Conservation (phyloP, 2,113 vertebrate genomes). For the Bubo scandiacus region DNA sequence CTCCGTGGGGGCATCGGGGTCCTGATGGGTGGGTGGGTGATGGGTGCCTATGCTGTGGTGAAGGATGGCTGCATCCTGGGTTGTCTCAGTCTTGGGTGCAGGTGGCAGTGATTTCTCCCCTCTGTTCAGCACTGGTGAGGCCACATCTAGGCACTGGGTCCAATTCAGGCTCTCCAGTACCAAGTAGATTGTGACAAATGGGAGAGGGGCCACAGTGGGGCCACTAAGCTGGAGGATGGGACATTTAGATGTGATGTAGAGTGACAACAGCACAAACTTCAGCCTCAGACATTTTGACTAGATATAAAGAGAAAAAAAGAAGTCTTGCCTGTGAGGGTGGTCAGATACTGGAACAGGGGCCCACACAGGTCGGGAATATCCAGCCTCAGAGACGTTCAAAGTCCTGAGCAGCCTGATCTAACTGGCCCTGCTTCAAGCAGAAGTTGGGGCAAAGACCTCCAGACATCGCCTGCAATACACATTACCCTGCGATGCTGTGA, state of each 20-base stretch:
- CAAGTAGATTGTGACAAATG: neutral
- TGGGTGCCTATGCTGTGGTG: neutral
- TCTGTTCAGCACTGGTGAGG: neutral
- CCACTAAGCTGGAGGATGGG: neutral
- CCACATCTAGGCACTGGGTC: neutral
- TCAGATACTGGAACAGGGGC: neutral
- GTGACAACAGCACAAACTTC: neutral
- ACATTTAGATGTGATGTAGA: neutral
- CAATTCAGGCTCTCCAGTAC: neutral
- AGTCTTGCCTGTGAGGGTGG: neutral
- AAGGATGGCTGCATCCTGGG: neutral
- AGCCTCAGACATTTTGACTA: neutral
- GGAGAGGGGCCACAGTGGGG: neutral
- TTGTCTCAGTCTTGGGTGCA: neutral
- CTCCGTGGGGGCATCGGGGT: accelerated
- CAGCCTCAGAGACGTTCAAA: neutral
- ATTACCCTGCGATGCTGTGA: neutral
- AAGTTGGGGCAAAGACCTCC: neutral
- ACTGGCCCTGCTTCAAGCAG: neutral
- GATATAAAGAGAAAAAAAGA: neutral
- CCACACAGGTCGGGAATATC: neutral
- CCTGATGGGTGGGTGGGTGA: neutral
- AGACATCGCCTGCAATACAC: neutral
- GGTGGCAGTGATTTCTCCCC: neutral
- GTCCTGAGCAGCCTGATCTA: neutral